A percentile compares a stretch with the other conserved stretches of the same genome.
These are phyloP conservation scores for Ferdinandea cuprea DNA, from an alignment of 2,888 invertebrate species.

Conservation along the genomic window DNA sequence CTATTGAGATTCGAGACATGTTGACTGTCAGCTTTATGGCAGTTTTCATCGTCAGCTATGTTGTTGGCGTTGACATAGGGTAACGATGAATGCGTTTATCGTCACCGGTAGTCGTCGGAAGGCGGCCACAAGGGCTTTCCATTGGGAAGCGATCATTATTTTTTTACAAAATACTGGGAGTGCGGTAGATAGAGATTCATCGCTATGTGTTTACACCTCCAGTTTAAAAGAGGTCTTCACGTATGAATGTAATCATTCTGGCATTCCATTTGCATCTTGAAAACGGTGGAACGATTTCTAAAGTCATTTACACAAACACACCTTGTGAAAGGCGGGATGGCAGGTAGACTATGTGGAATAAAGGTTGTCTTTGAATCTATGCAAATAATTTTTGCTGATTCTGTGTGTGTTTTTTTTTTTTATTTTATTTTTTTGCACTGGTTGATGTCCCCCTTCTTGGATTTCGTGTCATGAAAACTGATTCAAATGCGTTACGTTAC, in stretches of 20 bases:
- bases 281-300: conserved; percentile 48
- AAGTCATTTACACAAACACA: conserved; percentile 26
- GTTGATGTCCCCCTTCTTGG: not conserved
- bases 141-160: conserved; percentile 67
- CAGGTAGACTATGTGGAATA: not conserved
- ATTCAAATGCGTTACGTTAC: conserved; percentile 53
- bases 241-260: conserved; percentile 71
- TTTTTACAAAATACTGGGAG: conserved; percentile 37
- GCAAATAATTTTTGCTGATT: conserved; percentile 65
- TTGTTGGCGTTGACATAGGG: conserved; percentile 13
- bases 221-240: conserved; percentile 62
- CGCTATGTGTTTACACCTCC: conserved; percentile 63
- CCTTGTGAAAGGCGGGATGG: not conserved
- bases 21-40: conserved; percentile 70
- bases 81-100: conserved; percentile 70
- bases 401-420: too few species aligned
- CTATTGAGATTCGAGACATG: conserved; percentile 65
- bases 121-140: conserved; percentile 1
- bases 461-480: conserved; percentile 50
- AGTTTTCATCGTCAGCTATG: conserved; percentile 56
- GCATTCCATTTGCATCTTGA: conserved; percentile 70
- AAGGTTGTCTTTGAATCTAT: conserved; percentile 59
- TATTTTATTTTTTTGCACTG: conserved; percentile 34
- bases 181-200: conserved; percentile 38
- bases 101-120: conserved; percentile 29